Conservation (phyloP, 2,797 vertebrate species). For the Urocyon cinereoargenteus region DNA sequence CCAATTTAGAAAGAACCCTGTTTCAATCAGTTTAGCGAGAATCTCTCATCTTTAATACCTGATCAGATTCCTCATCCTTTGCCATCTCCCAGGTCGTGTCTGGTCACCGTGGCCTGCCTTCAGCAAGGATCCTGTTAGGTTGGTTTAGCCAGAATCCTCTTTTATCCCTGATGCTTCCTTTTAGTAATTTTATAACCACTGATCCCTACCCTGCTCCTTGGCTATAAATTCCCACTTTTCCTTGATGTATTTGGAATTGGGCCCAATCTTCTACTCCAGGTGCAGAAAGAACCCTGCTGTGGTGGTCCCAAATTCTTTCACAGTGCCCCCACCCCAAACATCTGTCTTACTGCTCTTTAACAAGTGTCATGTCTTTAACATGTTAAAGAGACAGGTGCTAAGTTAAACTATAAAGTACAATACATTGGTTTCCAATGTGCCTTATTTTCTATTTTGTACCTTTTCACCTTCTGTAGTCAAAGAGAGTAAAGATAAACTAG, state of each 20-base stretch:
- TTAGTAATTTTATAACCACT: not conserved
- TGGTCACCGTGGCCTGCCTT: not conserved
- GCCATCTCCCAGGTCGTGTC: not conserved
- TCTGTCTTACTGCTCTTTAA: not conserved
- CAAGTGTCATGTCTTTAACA: not conserved
- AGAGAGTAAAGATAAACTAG: not conserved
- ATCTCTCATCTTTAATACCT: not conserved
- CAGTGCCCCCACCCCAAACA: not conserved
- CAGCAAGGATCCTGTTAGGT: not conserved
- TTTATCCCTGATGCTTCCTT: not conserved
- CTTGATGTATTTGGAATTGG: not conserved
- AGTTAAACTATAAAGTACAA: not conserved
- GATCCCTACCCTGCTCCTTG: not conserved
- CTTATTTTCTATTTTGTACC: constrained; percentile 32
- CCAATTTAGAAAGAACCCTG: constrained; percentile 33
- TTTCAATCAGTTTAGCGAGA: not conserved
- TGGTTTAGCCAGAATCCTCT: not conserved
- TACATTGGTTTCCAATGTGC: not conserved
- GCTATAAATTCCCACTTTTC: not conserved
- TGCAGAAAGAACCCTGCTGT: not conserved
- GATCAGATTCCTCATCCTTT: not conserved
- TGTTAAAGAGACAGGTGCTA: too few relatives aligned
- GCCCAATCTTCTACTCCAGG: not conserved
- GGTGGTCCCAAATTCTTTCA: not conserved
- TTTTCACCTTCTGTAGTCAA: not conserved